Evolutionary conservation across 2,888 invertebrate species (phyloP), one percentile per base, ranked within the genome.

Genomic region (Heliconius sara): DNA sequence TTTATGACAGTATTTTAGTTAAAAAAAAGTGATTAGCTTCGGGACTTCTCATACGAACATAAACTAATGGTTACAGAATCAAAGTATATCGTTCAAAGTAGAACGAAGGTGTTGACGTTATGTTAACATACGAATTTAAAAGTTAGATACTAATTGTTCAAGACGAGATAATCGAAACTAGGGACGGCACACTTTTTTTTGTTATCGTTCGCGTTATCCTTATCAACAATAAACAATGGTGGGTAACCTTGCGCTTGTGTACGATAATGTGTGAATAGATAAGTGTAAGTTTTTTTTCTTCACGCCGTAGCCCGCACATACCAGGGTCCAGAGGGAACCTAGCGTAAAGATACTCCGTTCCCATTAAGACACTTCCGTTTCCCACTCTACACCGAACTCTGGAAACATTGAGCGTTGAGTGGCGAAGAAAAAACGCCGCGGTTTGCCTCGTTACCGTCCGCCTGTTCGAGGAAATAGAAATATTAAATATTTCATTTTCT

Each of bases 141-240:
- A 25, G 19, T 30, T 52, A 57, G 72, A 12, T 57, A 57, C 72
- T 72, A 30, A 34, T 34, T 73, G 22, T 39, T 43, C 67, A 27
- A 39, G 60, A 74, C 73, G 83, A 79, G 70, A 47, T 67, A 77
- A 70, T 72, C 72, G 78, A 80, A 83, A 72, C 78, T 80, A 76
- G 63, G 52, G 70, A 71, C 39, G 71, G 57, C 76, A 72, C 30
- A 76, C 43, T 70, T 76, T 79, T 57, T 52, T 72, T 79, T 76
- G 25, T n/a, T 70, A 79, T 65, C 47, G 60, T 79, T 66, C 74
- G 79, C 83, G 85, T 87, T 88, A 87, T 88, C 88, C 85, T 90
- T 89, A 91, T 91, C 91, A 89, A 87, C 90, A 91, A 92, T 91
- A 90, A 90, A 93, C 93, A 93, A 92, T 92, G 89, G 91, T 87